Evolutionary conservation across 1,140 invertebrate genomes (phyloP), one percentile per base, ranked within the genome.

Genomic region (Caenorhabditis inopinata): DNA sequence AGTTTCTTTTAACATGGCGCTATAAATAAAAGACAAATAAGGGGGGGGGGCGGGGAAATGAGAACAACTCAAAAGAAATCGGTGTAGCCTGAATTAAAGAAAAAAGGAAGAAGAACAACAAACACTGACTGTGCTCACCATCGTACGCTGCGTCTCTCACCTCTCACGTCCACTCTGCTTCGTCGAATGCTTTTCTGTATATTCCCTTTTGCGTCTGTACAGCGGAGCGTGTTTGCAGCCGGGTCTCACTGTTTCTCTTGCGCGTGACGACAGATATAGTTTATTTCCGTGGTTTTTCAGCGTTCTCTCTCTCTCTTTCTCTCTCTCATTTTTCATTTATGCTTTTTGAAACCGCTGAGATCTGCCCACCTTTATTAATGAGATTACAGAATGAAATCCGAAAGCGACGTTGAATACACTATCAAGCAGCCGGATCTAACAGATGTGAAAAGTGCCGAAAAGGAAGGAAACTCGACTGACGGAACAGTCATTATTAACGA

Each of bases 171-270:
- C 58, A 7, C 9, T 16, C 29, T 58, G 51, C 51, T 29, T 32
- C 14, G 27, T 58, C 18, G 27, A 32, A 32, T 32, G 51, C n/a
- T 42, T 68, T 38, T 29, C 38, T 35, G 58, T 68, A 32, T 68
- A 68, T 68, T 7, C 16, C 58, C 58, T 68, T 68, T 38, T 68
- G 58, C 32, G 58, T 68, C 58, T 38, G 58, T 68, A 29, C 58
- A 12, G 58, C 58, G 32, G 58, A 18, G 58, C 58, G 58, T 18
- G 25, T 21, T 38, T 68, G 58, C 58, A 58, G 2, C 58, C 32
- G 1, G 25, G 32, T 4, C 12, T 14, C 27, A 38, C 25, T 68
- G 58, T 68, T 38, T 68, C 21, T 38, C 25, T 38, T 38, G 32
- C 58, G 32, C 58, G 32, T 29, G 32, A 68, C n/a, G n/a, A n/a